Percentiles rank a stretch among this genome's conserved stretches.
Conservation (phyloP, 2,888 invertebrate genomes). For the Gymnocheta viridis region DNA sequence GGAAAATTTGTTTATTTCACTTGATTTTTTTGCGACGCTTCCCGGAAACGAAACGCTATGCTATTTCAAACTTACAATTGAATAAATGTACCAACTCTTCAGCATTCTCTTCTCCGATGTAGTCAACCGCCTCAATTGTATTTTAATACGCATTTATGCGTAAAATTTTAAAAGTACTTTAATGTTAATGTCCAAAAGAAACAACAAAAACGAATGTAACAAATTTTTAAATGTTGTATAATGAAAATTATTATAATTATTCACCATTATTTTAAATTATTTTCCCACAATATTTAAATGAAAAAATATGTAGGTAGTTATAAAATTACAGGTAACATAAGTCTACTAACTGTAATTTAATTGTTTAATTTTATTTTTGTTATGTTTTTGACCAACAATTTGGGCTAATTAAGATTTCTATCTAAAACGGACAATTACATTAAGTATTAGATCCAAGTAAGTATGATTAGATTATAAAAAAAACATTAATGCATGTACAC, state of each 20-base stretch:
- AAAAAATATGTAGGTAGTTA: conserved; percentile 7
- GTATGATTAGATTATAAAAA: conserved; percentile 41
- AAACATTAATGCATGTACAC: background rate
- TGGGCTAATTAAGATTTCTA: conserved; percentile 59
- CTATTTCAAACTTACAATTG: too few species aligned
- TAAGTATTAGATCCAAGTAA: conserved; percentile 18
- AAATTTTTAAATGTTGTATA: conserved; percentile 21
- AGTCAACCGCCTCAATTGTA: background rate
- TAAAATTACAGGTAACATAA: conserved; percentile 26
- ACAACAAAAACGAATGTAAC: background rate
- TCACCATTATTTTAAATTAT: conserved; percentile 42
- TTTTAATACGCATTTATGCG: background rate
- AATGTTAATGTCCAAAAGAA: background rate
- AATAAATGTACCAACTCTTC: too few species aligned
- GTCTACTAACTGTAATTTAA: conserved; percentile 51
- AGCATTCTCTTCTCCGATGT: too few species aligned
- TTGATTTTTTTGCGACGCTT: too few species aligned
- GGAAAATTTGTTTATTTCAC: too few species aligned
- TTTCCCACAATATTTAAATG: conserved; percentile 53
- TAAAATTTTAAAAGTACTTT: background rate
- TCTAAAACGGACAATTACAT: conserved; percentile 55
- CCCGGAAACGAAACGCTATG: too few species aligned
- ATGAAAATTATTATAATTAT: conserved; percentile 39
- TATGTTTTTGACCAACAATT: conserved; percentile 37
- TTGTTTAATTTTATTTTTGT: conserved; percentile 41